These are phyloP conservation scores for Leuciscus waleckii DNA, from an alignment of 2,797 vertebrate genomes.

Conservation along the genomic window DNA sequence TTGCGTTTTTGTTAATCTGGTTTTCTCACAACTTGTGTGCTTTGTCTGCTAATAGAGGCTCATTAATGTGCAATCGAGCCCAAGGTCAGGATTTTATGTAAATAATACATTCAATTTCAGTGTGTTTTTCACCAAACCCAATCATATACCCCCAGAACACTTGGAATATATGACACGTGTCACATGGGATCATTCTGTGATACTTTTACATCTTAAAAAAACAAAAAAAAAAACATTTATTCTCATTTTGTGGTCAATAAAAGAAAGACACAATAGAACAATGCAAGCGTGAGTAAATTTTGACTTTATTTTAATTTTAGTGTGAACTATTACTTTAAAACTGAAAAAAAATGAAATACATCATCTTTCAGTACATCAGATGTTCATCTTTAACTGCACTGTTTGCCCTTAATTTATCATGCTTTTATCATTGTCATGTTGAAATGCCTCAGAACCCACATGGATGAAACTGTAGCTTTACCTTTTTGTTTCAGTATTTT, in stretches of 20 bases:
- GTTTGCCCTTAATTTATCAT: not conserved
- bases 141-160: not conserved
- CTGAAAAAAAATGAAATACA: not conserved
- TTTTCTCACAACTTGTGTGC: no score
- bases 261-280: not conserved
- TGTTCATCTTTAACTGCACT: not conserved
- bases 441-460: not conserved
- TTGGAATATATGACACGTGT: not conserved
- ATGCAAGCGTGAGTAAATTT: not conserved
- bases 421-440: not conserved
- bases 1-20: no score
- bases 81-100: no score
- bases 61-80: no score
- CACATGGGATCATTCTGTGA: not conserved
- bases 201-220: not conserved
- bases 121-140: no score
- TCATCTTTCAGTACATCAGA: not conserved
- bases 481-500: constrained; percentile 17
- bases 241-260: not conserved
- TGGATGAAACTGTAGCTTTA: not conserved
- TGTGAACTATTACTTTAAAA: not conserved
- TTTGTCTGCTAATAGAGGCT: no score
- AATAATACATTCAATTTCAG: no score
- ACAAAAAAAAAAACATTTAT: not conserved
- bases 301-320: not conserved